These are phyloP conservation scores for Melanogrammus aeglefinus DNA, from an alignment of 2,797 vertebrate genomes.

Conservation along the genomic window DNA sequence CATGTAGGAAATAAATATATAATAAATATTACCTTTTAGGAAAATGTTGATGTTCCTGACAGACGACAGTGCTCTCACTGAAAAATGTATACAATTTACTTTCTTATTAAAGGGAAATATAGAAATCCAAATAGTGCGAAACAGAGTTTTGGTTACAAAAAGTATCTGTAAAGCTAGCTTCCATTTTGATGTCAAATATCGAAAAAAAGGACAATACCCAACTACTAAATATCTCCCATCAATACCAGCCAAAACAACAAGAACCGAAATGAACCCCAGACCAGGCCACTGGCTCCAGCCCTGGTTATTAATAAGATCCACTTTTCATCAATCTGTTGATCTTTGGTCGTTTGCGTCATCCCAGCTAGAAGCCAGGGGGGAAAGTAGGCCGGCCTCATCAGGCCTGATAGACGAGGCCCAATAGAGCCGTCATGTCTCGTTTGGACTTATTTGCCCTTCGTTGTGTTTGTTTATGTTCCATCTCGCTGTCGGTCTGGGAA, in stretches of 20 bases:
- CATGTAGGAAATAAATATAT: not conserved
- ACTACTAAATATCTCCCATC: slow-evolving; percentile 45
- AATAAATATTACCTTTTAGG: not conserved
- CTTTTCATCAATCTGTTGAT: slow-evolving; percentile 68
- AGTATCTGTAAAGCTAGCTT: slow-evolving; percentile 18
- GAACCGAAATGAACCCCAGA: slow-evolving; percentile 58
- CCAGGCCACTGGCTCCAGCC: slow-evolving; percentile 59
- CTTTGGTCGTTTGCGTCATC: slow-evolving; percentile 68
- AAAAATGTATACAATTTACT: not conserved
- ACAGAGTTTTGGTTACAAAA: not conserved
- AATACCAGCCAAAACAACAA: slow-evolving; percentile 53
- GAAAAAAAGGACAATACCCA: slow-evolving; percentile 8
- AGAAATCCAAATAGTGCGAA: not conserved
- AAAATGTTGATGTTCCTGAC: not conserved
- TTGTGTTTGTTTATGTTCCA: slow-evolving; percentile 67
- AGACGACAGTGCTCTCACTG: not conserved
- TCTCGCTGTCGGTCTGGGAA: slow-evolving; percentile 58
- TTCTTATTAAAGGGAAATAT: not conserved
- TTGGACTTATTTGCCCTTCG: slow-evolving; percentile 72
- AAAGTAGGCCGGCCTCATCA: slow-evolving; percentile 66
- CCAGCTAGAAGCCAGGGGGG: slow-evolving; percentile 56
- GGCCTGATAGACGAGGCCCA: slow-evolving; percentile 75
- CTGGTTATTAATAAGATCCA: slow-evolving; percentile 73
- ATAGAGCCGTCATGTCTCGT: slow-evolving; percentile 76
- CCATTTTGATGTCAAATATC: slow-evolving; percentile 26